Conservation (phyloP, 2,113 vertebrate genomes). For the Entelurus aequoreus region DNA sequence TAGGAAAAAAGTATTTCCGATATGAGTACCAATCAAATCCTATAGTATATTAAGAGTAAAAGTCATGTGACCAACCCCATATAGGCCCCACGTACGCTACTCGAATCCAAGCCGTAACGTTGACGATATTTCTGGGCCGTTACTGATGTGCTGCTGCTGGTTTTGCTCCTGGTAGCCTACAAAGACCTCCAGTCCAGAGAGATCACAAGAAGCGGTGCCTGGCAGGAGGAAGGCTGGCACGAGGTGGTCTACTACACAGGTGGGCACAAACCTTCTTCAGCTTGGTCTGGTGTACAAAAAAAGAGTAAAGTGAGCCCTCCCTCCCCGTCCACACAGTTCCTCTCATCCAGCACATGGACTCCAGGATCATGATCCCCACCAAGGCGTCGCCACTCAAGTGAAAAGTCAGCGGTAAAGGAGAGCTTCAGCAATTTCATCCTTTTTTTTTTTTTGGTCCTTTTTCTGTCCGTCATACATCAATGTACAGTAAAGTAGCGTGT, state of each 20-base stretch:
- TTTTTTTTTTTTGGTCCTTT: too few relatives aligned
- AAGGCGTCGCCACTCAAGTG: constrained; percentile 70
- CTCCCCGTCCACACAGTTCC: constrained; percentile 74
- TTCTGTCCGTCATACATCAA: too few relatives aligned
- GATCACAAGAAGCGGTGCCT: constrained; percentile 85
- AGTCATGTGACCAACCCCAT: too few relatives aligned
- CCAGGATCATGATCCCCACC: constrained; percentile 93
- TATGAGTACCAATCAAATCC: too few relatives aligned
- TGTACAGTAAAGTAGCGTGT: too few relatives aligned
- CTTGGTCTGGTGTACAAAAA: too few relatives aligned
- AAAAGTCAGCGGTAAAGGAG: background rate
- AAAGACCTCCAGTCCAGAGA: constrained; percentile 89
- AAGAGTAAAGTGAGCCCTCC: too few relatives aligned
- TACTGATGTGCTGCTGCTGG: background rate
- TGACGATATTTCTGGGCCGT: background rate
- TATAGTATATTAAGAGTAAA: too few relatives aligned
- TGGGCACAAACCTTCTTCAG: constrained; percentile 45
- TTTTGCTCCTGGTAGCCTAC: constrained; percentile 76
- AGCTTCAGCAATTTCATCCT: too few relatives aligned
- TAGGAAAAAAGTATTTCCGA: too few relatives aligned
- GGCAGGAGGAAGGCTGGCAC: constrained; percentile 94
- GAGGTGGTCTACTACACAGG: constrained; percentile 94
- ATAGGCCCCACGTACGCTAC: too few relatives aligned
- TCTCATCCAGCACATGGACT: constrained; percentile 97
- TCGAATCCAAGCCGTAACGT: too few relatives aligned